Conservation (phyloP, 37 sponge, comb jelly and placozoan genomes). For the Ianthella basta region DNA sequence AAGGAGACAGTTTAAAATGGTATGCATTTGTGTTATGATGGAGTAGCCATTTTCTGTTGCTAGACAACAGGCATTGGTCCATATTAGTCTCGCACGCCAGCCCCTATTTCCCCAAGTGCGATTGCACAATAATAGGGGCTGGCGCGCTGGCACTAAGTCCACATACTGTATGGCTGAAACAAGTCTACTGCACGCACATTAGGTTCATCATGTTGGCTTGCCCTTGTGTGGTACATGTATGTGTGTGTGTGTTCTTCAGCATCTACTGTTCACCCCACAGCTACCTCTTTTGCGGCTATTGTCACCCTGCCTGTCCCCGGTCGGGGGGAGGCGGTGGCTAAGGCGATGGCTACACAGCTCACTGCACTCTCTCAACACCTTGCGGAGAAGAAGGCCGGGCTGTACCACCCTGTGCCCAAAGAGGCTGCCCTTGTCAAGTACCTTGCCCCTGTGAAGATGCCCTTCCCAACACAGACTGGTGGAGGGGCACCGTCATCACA, state of each 20-base stretch:
- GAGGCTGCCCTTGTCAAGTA: slow-evolving; percentile 10
- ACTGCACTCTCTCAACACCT: slow-evolving; percentile 53
- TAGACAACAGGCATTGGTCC: too few relatives aligned
- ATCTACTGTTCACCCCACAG: not conserved
- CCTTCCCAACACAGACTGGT: too few relatives aligned
- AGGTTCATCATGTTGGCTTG: not conserved
- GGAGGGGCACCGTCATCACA: not conserved
- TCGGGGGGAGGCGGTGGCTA: not conserved
- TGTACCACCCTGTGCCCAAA: slow-evolving; percentile 14
- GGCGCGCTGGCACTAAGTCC: too few relatives aligned
- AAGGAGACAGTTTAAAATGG: too few relatives aligned
- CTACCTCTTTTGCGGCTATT: slow-evolving; percentile 49
- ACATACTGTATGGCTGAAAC: too few relatives aligned
- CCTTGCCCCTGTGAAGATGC: not conserved
- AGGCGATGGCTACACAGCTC: slow-evolving; percentile 35
- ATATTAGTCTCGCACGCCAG: too few relatives aligned
- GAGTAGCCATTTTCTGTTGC: too few relatives aligned
- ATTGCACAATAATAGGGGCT: too few relatives aligned
- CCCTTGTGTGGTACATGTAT: not conserved
- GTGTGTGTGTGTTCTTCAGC: not conserved
- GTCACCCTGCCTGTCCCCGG: slow-evolving; percentile 42
- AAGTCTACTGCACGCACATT: not conserved
- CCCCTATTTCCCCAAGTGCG: too few relatives aligned
- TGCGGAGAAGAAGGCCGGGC: slow-evolving; percentile 39
- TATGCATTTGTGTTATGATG: too few relatives aligned